These are phyloP conservation scores for Penaeus chinensis DNA, from an alignment of 1,140 invertebrate species.

Conservation along the genomic window DNA sequence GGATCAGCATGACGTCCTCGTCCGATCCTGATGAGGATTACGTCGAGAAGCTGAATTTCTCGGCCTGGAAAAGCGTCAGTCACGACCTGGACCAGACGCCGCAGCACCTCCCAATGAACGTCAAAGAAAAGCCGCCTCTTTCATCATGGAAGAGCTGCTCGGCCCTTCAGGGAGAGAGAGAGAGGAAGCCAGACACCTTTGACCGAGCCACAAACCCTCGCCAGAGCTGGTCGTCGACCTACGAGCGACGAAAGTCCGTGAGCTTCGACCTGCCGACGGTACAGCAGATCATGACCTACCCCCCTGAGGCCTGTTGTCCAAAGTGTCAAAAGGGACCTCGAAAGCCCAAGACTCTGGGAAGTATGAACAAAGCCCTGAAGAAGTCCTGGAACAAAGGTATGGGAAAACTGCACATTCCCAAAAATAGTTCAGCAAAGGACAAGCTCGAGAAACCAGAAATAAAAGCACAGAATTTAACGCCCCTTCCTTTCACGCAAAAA, in stretches of 20 bases:
- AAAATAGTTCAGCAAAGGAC: not conserved
- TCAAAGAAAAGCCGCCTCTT: not conserved
- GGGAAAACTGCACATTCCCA: conserved; percentile 2
- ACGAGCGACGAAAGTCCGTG: conserved; percentile 57
- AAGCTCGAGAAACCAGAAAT: not conserved
- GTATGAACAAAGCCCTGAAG: conserved; percentile 36
- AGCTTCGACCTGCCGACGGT: conserved; percentile 52
- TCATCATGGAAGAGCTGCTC: conserved; percentile 44
- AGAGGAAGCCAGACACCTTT: too few relatives aligned
- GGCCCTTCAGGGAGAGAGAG: conserved; percentile 7
- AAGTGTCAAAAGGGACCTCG: not conserved
- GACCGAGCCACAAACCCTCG: conserved; percentile 2
- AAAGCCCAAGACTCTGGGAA: conserved; percentile 8
- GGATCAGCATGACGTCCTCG: not conserved
- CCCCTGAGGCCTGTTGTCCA: conserved; percentile 25
- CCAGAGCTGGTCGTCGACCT: conserved; percentile 31
- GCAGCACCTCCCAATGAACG: not conserved
- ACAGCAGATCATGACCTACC: conserved; percentile 37
- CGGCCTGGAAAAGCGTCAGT: conserved; percentile 30
- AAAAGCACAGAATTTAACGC: not conserved
- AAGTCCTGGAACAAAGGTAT: conserved; percentile 46
- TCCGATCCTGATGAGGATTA: not conserved
- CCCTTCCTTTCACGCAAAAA: not conserved
- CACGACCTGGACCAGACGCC: not conserved
- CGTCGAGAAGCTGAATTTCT: not conserved